Conservation (phyloP, 2,888 invertebrate species). For the Sylvicola cinctus region DNA sequence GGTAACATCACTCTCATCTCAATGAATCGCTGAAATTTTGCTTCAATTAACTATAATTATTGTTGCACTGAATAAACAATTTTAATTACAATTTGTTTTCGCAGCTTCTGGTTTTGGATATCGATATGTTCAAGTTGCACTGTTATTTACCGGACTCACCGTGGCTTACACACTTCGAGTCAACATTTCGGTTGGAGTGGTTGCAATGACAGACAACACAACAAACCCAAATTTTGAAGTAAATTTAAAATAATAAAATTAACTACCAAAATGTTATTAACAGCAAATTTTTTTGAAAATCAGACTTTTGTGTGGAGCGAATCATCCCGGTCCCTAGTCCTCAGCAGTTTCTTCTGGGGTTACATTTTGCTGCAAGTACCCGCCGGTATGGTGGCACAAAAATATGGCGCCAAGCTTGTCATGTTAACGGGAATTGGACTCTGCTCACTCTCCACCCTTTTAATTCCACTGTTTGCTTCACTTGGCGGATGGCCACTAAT, state of each 20-base stretch:
- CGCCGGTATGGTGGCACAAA: constrained; percentile 46
- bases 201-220: constrained; percentile 44
- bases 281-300: too few species aligned
- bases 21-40: too few species aligned
- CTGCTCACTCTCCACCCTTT: constrained; percentile 39
- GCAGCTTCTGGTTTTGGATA: too few species aligned
- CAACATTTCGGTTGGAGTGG: constrained; percentile 49
- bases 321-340: constrained; percentile 31
- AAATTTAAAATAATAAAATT: constrained; percentile 8
- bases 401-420: constrained; percentile 52
- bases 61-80: too few species aligned
- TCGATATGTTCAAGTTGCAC: constrained; percentile 37
- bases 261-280: too few species aligned
- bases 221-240: constrained; percentile 25
- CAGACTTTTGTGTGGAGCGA: constrained; percentile 28
- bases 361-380: constrained; percentile 53
- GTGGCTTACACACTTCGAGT: constrained; percentile 44
- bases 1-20: too few species aligned
- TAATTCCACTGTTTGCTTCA: constrained; percentile 46
- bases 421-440: constrained; percentile 32
- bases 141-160: constrained; percentile 37
- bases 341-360: constrained; percentile 66
- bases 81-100: too few species aligned
- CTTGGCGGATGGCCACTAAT: constrained; percentile 37
- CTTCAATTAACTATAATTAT: too few species aligned